phyloP scores from a whole-genome alignment of 2,113 vertebrate genomes.

The Nerophis lumbriciformis region DNA sequence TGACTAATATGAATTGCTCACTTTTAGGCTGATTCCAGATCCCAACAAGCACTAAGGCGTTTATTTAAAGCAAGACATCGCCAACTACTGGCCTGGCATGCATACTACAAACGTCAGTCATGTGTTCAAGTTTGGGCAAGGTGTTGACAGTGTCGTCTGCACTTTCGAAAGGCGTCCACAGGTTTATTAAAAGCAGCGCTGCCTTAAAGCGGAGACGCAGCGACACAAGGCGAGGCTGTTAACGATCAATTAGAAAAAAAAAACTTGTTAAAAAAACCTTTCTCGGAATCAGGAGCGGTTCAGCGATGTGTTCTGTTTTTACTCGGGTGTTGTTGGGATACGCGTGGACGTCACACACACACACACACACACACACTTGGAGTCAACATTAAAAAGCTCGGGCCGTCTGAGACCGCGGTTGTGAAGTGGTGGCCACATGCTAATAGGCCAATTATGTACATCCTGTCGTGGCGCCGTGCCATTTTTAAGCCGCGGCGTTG shows the following conservation, averaged over 20 bases:
- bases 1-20: too few species aligned
- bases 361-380: slow-evolving; percentile 38
- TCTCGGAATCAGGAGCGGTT: slow-evolving; percentile 54
- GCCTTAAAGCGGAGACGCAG: slow-evolving; percentile 27
- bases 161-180: too few species aligned
- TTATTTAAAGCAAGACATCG: too few species aligned
- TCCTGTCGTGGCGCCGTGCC: slow-evolving; percentile 65
- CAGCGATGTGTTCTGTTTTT: slow-evolving; percentile 62
- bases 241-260: slow-evolving; percentile 48
- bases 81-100: too few species aligned
- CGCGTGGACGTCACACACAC: slow-evolving; percentile 15
- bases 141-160: too few species aligned
- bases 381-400: slow-evolving; percentile 65
- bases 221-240: slow-evolving; percentile 44
- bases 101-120: too few species aligned
- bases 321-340: slow-evolving; percentile 54
- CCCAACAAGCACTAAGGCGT: too few species aligned
- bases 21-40: too few species aligned
- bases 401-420: slow-evolving; percentile 69
- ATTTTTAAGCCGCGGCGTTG: slow-evolving; percentile 69
- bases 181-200: too few species aligned
- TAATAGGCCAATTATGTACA: slow-evolving; percentile 78
- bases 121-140: too few species aligned
- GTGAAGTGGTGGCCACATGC: slow-evolving; percentile 75
- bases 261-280: slow-evolving; percentile 47